Base-by-base conservation (phyloP, 2,888 invertebrate genomes). In the Cerceris rybyensis region DNA sequence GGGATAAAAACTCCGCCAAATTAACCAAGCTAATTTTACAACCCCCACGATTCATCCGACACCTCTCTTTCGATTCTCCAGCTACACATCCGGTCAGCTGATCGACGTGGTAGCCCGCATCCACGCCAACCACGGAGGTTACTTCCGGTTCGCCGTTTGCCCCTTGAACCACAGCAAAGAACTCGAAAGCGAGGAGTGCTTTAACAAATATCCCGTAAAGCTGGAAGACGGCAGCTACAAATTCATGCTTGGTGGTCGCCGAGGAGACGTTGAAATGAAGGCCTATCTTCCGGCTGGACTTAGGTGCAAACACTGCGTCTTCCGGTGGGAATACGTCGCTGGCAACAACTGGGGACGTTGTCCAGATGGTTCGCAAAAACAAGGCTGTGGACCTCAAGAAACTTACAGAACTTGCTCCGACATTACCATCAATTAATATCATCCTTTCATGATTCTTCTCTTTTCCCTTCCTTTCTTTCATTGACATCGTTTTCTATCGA, bases 321-420 rank as follows among this genome's bases (percentile, higher is more conserved):
- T 94, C 0, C 93, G 94, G 70, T 94, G 94, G 94, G 93, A 93
- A 55, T 94, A 94, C 84, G 87, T 88, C 1, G 92, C 93, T 49
- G 94, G 93, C 91, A 94, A 94, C 81, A 93, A 93, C 72, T 94
- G 94, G 94, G 94, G 94, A 0, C 58, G 75, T 1, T 94, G 94
- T 81, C 85, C 79, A 6, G 81, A 93, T 81, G 93, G 93, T 0
- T 87, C 80, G 0, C 91, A 91, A 11, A 88, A 85, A 2, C 6
- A 92, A 14, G 94, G 94, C 4, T 94, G 94, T 85, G 94, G 94
- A 11, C 85, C 90, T 0, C 94, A 94, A 81, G 94, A 94, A 86
- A 92, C 91, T 8, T 94, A 93, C 85, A 91, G 93, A 75, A 93
- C 93, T 11, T 94, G 94, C 85, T 93, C 94, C 8, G 94, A 94